phyloP scores from a whole-genome alignment of 2,113 vertebrate species.

The Nymphicus hollandicus region DNA sequence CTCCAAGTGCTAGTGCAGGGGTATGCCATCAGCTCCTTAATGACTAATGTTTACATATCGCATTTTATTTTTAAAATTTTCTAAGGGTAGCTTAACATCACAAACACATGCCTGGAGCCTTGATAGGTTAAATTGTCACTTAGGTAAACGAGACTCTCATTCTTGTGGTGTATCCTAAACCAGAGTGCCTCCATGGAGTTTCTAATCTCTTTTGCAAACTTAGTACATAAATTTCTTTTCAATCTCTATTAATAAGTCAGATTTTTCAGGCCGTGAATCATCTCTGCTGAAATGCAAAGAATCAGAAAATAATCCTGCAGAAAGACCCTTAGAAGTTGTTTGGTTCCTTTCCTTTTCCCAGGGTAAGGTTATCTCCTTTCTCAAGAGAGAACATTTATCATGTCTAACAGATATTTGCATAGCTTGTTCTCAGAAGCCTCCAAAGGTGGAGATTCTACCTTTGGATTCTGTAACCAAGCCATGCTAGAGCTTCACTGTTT shows the following conservation, averaged over 20 bases:
- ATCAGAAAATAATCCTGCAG: background rate
- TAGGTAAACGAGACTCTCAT: background rate
- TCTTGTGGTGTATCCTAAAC: background rate
- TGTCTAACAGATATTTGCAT: background rate
- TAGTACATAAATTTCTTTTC: background rate
- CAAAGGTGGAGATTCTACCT: background rate
- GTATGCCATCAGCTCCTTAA: background rate
- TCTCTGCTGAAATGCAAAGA: background rate
- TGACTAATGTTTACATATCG: background rate
- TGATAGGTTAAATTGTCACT: background rate
- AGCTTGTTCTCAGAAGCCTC: background rate
- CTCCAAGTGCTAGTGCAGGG: background rate
- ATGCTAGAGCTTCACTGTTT: background rate
- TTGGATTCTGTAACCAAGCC: background rate
- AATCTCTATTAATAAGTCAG: background rate
- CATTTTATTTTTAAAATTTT: background rate
- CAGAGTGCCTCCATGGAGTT: background rate
- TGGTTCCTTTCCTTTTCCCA: background rate
- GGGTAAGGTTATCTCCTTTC: background rate
- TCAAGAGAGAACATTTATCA: background rate
- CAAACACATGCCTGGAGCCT: background rate
- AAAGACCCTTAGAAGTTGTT: background rate
- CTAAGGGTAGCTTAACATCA: background rate
- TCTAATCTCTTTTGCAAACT: background rate
- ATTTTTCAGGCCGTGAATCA: background rate